phyloP scores from a whole-genome alignment of 2,113 vertebrate species.

The Sinocyclocheilus anophthalmus region DNA sequence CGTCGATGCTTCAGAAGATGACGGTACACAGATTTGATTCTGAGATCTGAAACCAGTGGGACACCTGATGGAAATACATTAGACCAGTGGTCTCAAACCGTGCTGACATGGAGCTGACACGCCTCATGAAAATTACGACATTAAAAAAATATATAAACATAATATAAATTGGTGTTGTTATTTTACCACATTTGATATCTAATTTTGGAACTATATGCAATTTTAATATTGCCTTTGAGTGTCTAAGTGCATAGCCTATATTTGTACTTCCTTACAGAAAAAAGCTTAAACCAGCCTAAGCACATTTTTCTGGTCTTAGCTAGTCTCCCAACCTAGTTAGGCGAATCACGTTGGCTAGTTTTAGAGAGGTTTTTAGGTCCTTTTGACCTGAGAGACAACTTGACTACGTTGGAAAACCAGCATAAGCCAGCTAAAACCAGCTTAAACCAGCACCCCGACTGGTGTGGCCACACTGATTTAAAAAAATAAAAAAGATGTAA shows the following conservation, averaged over 20 bases:
- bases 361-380: neutral
- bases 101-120: neutral
- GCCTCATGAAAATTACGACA: neutral
- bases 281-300: neutral
- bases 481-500: no score
- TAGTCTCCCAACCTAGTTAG: neutral
- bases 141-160: neutral
- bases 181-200: neutral
- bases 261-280: neutral
- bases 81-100: neutral
- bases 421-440: neutral
- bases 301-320: neutral
- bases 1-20: conserved; percentile 50
- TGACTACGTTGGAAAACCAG: neutral
- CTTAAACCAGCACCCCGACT: neutral
- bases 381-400: neutral
- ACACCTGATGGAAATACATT: conserved; percentile 45
- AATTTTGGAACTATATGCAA: neutral
- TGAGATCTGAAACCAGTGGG: conserved; percentile 39
- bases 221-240: neutral
- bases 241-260: neutral
- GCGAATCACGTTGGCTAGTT: neutral
- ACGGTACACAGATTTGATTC: conserved; percentile 50
- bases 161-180: neutral
- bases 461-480: no score